Evolutionary conservation across 2,113 vertebrate species (phyloP).

Genomic region (Tauraco erythrolophus): DNA sequence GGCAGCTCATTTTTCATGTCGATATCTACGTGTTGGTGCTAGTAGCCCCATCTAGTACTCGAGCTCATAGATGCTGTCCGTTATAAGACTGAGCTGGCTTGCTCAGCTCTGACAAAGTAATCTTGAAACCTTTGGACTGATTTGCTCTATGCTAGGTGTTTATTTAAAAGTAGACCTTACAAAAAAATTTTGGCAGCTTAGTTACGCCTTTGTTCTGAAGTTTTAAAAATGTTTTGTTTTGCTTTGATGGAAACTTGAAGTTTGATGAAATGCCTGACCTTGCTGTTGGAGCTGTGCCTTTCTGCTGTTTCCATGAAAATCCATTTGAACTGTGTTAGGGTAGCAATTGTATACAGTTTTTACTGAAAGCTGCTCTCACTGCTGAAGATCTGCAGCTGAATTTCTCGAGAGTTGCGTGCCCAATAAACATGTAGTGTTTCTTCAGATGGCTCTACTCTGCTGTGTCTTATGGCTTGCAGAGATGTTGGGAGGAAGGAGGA

Average conservation of each 20-base stretch:
- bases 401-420: not conserved
- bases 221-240: slow-evolving; percentile 12
- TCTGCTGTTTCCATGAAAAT: slow-evolving; percentile 7
- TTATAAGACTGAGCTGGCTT: not conserved
- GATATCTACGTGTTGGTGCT: not conserved
- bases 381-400: not conserved
- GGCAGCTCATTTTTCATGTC: not conserved
- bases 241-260: slow-evolving; percentile 32
- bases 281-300: slow-evolving; percentile 9
- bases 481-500: not conserved
- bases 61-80: not conserved
- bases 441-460: not conserved
- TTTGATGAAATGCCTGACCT: slow-evolving; percentile 2
- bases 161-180: not conserved
- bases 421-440: not conserved
- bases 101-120: not conserved
- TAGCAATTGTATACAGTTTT: not conserved
- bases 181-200: not conserved
- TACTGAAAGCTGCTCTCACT: not conserved
- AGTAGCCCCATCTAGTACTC: not conserved
- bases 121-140: not conserved
- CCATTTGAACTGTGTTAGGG: not conserved
- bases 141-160: not conserved
- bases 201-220: not conserved
- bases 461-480: not conserved